phyloP scores from a whole-genome alignment of 2,888 invertebrate species.

The Neria commutata region DNA sequence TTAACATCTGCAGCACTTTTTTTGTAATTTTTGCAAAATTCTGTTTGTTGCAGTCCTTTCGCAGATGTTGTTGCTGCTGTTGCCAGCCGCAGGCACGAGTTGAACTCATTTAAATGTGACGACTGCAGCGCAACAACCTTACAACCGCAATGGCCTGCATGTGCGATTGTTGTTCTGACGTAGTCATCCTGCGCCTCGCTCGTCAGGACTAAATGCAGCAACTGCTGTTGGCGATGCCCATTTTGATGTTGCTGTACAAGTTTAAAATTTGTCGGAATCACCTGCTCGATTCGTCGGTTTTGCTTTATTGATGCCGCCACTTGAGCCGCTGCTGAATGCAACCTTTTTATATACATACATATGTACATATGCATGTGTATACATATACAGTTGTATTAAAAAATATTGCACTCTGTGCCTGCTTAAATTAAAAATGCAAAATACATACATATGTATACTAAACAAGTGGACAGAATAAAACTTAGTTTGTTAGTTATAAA shows the following conservation, averaged over 20 bases:
- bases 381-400: no score
- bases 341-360: not conserved
- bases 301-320: conserved; percentile 8
- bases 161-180: not conserved
- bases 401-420: no score
- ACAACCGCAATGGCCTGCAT: conserved; percentile 31
- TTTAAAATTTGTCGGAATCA: not conserved
- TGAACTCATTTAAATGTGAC: conserved; percentile 41
- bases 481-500: no score
- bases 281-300: not conserved
- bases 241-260: not conserved
- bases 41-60: not conserved
- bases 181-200: not conserved
- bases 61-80: not conserved
- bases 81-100: conserved; percentile 43
- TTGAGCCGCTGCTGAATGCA: not conserved
- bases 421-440: no score
- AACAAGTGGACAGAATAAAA: no score
- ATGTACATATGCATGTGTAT: not conserved
- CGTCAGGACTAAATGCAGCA: conserved; percentile 13
- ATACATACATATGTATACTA: no score
- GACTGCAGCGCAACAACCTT: conserved; percentile 23
- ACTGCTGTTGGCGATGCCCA: conserved; percentile 7
- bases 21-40: conserved; percentile 10
- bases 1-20: conserved; percentile 34